Evolutionary conservation across 2,113 vertebrate species (phyloP), one percentile per base, ranked within the genome.

Genomic region (Morone chrysops): DNA sequence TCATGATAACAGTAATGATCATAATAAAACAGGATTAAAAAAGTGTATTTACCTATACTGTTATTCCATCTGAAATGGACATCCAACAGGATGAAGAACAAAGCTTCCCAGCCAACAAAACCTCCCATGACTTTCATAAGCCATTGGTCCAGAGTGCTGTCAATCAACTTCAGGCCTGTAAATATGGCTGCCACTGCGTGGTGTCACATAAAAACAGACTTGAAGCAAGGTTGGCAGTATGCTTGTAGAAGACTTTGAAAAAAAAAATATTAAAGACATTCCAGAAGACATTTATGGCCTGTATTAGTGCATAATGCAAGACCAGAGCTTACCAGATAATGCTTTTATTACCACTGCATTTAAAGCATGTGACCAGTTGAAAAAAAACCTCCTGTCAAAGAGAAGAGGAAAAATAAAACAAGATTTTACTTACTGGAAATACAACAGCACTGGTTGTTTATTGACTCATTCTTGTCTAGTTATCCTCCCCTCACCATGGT

Each of bases 41-140:
- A 43, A 0, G 16, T 31, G 1, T 18, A 20, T 48, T 53, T 66
- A 93, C 92, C 90, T 82, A 40, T 54, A 89, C 80, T 88, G 57
- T 88, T 88, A 13, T 48, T 90, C 48, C 75, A 73, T 31, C 57
- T 92, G 4, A 47, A 17, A 47, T 89, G 68, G 18, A 86, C 1
- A 6, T 94, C 92, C 51, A 95, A 68, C 10, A 94, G 18, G 16
- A 93, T 53, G 70, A 68, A 92, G 10, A 90, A 86, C 17, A 96
- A 20, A 11, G 31, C 65, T 53, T 96, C 95, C 95, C 94, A 96
- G 68, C 82, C 93, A 56, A 95, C 65, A 68, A 94, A 95, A 9
- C 92, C 96, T 2, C 95, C 94, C 95, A 96, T 95, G 10, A 96
- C 93, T 67, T 95, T 94, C 25, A 81, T 18, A 74, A 95, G 60